Base-by-base conservation (phyloP, 2,888 invertebrate genomes). In the Sclerodermus sp. region DNA sequence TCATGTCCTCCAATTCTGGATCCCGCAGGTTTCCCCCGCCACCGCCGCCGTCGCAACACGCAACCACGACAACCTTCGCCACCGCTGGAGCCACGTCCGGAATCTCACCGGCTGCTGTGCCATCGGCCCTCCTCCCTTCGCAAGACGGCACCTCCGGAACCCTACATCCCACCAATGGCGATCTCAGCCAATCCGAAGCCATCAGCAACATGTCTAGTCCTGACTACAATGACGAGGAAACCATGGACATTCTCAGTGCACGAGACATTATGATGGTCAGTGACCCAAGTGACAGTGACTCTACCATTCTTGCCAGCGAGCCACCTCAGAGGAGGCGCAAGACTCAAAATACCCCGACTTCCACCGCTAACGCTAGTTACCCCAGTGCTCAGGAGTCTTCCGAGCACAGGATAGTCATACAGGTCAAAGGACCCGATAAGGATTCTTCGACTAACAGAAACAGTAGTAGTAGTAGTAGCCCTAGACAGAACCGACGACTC, bases 141-240 rank as follows among this genome's bases (percentile, higher is more conserved):
- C 31, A 50, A 1, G 41, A 53, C 18, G 38, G 52, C 17, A 30
- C 42, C 18, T 43, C 50, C 5, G 53, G 58, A 13, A 3, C 34
- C 12, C 69, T 68, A 51, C 74, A 71, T 56, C 72, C 73, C 12
- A 66, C 76, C 64, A 79, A 84, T 81, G 88, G 88, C 59, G 90
- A 90, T 77, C 87, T 87, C 78, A 91, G 91, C 76, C 85, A 91
- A 67, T 90, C 91, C 41, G 91, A 91, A 81, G 92, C 91, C 45
- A 87, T 92, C 67, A 91, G 91, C 62, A 92, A 92, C 82, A 91
- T 93, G 79, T 91, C 91, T 64, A 91, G 91, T 81, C 92, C 92
- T 36, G 92, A 92, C 79, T 92, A 90, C 81, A 90, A 91, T 79
- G 92, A 92, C 78, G 91, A 90, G 75, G 90, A 91, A 80, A 87